These are phyloP conservation scores for Siniperca obscura DNA, from an alignment of 2,797 vertebrate species.

Conservation along the genomic window DNA sequence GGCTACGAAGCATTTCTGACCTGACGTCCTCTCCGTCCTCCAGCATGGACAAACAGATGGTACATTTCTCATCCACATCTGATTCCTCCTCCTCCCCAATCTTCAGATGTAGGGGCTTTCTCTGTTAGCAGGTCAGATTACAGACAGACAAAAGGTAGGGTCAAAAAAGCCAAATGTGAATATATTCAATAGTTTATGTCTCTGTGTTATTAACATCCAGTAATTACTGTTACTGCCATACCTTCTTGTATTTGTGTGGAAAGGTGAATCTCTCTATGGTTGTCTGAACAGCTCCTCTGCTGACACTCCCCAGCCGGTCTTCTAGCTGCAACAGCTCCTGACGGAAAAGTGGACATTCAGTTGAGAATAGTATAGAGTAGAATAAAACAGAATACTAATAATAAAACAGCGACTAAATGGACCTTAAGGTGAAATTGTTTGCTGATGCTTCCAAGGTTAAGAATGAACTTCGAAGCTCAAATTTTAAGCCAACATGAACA, in stretches of 20 bases:
- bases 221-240: constrained; percentile 56
- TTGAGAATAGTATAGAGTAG: neutral
- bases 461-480: neutral
- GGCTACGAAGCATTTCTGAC: constrained; percentile 74
- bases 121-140: constrained; percentile 79
- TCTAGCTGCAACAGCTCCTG: constrained; percentile 98
- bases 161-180: neutral
- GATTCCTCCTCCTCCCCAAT: constrained; percentile 92
- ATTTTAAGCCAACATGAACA: neutral
- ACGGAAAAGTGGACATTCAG: neutral
- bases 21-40: constrained; percentile 98
- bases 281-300: constrained; percentile 93
- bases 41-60: constrained; percentile 98
- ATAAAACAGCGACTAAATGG: neutral
- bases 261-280: constrained; percentile 98
- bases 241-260: constrained; percentile 99
- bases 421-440: neutral
- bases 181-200: neutral
- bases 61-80: constrained; percentile 97
- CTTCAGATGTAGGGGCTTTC: constrained; percentile 94
- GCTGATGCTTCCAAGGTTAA: neutral
- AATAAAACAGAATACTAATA: neutral
- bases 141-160: constrained; percentile 31
- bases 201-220: neutral
- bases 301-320: constrained; percentile 95